Conservation (phyloP, 1,140 invertebrate species). For the Plodia interpunctella region DNA sequence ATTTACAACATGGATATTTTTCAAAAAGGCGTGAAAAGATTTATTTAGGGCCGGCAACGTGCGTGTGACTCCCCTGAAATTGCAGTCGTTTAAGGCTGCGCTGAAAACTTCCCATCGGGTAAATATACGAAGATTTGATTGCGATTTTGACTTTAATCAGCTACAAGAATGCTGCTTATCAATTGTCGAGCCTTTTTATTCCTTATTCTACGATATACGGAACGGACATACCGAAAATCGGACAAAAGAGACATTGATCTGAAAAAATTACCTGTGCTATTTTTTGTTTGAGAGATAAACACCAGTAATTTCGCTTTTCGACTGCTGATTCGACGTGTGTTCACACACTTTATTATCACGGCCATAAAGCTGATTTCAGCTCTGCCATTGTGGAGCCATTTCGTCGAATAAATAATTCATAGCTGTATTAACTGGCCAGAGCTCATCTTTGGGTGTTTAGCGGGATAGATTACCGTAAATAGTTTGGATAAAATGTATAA, state of each 20-base stretch:
- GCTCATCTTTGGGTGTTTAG: slow-evolving; percentile 4
- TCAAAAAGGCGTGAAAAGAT: too few species aligned
- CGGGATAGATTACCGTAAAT: neutral
- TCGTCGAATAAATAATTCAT: slow-evolving; percentile 5
- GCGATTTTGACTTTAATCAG: too few species aligned
- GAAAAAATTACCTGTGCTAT: neutral
- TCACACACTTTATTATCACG: neutral
- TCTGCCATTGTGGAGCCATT: neutral
- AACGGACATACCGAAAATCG: too few species aligned
- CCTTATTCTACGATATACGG: too few species aligned
- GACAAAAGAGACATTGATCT: neutral
- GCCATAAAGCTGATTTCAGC: neutral
- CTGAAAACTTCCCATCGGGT: too few species aligned
- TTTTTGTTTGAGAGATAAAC: neutral
- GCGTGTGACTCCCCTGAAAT: too few species aligned
- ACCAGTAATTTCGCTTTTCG: neutral
- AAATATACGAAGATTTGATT: too few species aligned
- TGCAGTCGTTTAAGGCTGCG: too few species aligned
- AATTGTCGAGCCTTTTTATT: too few species aligned
- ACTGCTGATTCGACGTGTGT: neutral
- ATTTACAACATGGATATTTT: too few species aligned
- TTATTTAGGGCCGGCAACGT: too few species aligned
- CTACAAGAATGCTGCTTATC: too few species aligned
- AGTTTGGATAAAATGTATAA: neutral
- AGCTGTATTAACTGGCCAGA: neutral